Evolutionary conservation across 2,797 vertebrate species (phyloP), one percentile per base, ranked within the genome.

Genomic region (Bovichtus diacanthus): DNA sequence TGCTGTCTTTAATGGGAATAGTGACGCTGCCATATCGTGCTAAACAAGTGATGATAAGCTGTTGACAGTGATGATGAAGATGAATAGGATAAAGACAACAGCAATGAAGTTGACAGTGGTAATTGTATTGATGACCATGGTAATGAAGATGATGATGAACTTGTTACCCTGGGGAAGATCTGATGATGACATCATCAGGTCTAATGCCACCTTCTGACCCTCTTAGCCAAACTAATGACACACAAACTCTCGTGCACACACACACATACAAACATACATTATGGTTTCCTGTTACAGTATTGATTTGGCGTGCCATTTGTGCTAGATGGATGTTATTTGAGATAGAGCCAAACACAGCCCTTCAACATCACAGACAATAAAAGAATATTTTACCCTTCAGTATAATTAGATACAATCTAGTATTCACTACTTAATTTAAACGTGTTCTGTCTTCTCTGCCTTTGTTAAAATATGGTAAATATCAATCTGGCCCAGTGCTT

Each of bases 211-310:
- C 82, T 66, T 80, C 46, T 84, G 83, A 90, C 86, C 87, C 85
- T 88, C 68, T 83, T 85, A 85, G 75, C 64, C 15, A 59, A 82
- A 84, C 66, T 78, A 80, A 89, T 80, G 79, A 82, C 59, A 74
- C 74, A 59, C 63, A 70, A 29, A 72, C 76, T 31, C 31, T 31
- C 8, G 31, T 31, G 53, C 70, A 67, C 59, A 44, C 56, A 34
- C 31, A 31, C 62, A 64, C 64, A 59, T 47, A 16, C 58, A 23
- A 27, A 82, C 82, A 84, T 75, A 86, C 88, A 91, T 91, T 90
- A 90, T 41, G 87, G 91, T 91, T 74, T 94, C 91, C 74, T 76
- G 81, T 94, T 94, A 89, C 93, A 77, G 70, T 90, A 94, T 94
- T 90, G 93, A 94, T 94, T 43, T 3, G 34, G 38, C 50, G 29